These are phyloP conservation scores for Helarctos malayanus DNA, from an alignment of 2,797 vertebrate species.

Conservation along the genomic window DNA sequence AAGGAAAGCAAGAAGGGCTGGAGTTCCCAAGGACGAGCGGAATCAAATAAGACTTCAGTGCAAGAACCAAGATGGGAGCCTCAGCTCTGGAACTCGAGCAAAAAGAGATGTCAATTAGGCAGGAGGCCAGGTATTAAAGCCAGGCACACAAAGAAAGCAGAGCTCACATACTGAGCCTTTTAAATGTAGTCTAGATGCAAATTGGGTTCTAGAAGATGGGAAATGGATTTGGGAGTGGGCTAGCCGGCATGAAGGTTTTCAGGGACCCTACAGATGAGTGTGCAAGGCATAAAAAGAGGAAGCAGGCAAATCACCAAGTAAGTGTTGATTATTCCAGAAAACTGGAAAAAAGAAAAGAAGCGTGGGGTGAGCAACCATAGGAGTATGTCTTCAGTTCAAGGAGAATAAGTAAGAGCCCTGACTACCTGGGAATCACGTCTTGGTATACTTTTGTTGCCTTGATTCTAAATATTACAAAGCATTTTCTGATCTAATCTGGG, in stretches of 20 bases:
- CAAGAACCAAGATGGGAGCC: neutral
- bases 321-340: neutral
- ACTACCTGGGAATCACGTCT: neutral
- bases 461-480: constrained; percentile 43
- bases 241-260: neutral
- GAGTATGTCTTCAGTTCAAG: neutral
- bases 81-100: neutral
- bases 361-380: neutral
- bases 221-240: neutral
- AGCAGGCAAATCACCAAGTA: neutral
- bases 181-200: neutral
- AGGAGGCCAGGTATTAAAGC: constrained; percentile 8
- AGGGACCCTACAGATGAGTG: neutral
- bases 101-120: neutral
- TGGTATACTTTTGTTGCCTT: neutral
- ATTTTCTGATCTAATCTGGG: neutral
- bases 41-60: neutral
- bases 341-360: neutral
- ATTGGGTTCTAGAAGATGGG: neutral
- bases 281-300: neutral
- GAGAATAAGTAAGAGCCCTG: neutral
- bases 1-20: neutral
- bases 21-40: neutral
- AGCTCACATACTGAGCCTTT: neutral
- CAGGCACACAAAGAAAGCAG: neutral